A percentile compares a stretch with the other conserved stretches of the same genome.
Evolutionary conservation across 2,797 vertebrate genomes (phyloP).

Genomic region (Hemitrygon akajei): DNA sequence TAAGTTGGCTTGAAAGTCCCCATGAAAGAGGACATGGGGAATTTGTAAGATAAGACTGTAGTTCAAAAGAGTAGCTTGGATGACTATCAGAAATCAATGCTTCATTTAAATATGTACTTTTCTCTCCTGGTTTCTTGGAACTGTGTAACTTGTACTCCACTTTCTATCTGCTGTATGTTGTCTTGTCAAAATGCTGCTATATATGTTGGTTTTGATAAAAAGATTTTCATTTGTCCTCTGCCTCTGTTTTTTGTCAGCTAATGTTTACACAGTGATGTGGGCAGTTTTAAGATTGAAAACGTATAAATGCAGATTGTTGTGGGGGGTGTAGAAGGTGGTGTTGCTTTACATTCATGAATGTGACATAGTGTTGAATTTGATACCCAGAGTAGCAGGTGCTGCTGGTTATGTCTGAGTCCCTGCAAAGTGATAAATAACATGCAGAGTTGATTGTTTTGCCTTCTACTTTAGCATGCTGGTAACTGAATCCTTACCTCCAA

Average conservation of each 20-base stretch:
- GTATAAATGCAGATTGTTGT: neutral
- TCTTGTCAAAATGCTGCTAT: neutral
- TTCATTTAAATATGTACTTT: neutral
- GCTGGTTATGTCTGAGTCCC: neutral
- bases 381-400: neutral
- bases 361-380: neutral
- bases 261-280: too few relatives aligned
- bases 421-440: too few relatives aligned
- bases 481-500: too few relatives aligned
- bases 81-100: neutral
- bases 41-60: neutral
- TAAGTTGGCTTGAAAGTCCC: neutral
- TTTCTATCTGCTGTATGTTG: neutral
- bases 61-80: neutral
- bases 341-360: neutral
- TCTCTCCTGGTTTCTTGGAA: neutral
- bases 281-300: too few relatives aligned
- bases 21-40: neutral
- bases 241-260: neutral
- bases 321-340: too few relatives aligned
- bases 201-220: neutral
- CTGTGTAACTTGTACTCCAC: too few relatives aligned
- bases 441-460: neutral
- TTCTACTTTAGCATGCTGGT: neutral
- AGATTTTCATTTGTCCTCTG: neutral